Evolutionary conservation across 2,797 vertebrate genomes (phyloP).

Genomic region (Oreochromis mossambicus): DNA sequence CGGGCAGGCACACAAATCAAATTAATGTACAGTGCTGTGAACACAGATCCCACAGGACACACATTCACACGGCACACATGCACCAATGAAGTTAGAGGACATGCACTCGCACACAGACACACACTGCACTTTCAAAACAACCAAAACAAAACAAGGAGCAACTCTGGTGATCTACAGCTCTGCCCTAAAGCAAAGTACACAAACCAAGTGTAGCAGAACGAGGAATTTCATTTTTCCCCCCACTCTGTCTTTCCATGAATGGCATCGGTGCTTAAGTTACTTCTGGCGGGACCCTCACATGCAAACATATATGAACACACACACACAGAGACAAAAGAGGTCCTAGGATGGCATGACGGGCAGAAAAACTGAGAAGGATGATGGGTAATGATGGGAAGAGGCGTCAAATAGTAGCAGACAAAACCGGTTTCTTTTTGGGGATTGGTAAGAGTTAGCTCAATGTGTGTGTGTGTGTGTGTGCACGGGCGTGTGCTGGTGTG

Average conservation of each 20-base stretch:
- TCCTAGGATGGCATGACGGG: background rate
- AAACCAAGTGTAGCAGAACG: conserved; percentile 53
- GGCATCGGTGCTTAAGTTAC: conserved; percentile 19
- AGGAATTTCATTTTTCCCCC: conserved; percentile 14
- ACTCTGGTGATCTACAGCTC: conserved; percentile 34
- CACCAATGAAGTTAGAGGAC: conserved; percentile 19
- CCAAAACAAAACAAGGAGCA: conserved; percentile 17
- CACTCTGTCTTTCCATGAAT: conserved; percentile 35
- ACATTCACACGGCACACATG: conserved; percentile 22
- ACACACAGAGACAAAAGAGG: background rate
- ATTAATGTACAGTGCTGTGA: background rate
- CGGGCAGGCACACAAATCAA: conserved; percentile 1
- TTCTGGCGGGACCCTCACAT: background rate
- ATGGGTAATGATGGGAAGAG: conserved; percentile 1
- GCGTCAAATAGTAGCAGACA: background rate
- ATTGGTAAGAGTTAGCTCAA: conserved; percentile 38
- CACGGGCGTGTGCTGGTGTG: conserved; percentile 1
- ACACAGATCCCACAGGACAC: conserved; percentile 10
- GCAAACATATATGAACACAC: background rate
- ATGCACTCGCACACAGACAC: background rate
- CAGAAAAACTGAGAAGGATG: background rate
- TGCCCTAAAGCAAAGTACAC: conserved; percentile 24
- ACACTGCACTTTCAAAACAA: background rate
- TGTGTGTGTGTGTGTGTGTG: conserved; percentile 3
- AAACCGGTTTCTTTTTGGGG: background rate